Conservation (phyloP, 1,140 invertebrate species). For the Chironomus tepperi region DNA sequence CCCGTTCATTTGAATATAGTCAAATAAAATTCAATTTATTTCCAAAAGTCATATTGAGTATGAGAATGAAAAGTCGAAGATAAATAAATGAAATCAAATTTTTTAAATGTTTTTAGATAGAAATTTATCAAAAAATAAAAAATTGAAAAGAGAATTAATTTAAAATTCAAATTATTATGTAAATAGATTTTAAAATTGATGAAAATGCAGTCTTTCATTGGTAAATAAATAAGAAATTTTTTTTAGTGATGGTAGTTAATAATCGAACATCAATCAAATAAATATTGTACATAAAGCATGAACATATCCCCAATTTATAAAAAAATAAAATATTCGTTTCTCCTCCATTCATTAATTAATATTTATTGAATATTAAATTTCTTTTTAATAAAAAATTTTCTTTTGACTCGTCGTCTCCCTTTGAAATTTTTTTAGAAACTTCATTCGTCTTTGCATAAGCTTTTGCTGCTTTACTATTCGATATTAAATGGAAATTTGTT, state of each 20-base stretch:
- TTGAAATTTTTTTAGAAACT: no score
- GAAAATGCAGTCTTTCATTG: no score
- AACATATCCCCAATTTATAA: neutral
- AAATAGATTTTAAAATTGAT: no score
- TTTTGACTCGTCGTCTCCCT: no score
- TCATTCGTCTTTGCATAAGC: no score
- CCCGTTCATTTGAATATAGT: neutral
- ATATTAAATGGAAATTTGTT: no score
- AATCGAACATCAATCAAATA: conserved; percentile 8
- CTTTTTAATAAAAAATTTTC: neutral
- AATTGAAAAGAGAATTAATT: no score
- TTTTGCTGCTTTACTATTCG: no score
- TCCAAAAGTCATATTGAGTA: neutral
- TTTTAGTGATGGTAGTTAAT: neutral
- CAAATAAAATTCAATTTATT: conserved; percentile 10
- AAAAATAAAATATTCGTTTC: neutral
- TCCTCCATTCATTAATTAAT: conserved; percentile 11
- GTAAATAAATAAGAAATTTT: neutral
- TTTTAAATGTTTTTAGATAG: conserved; percentile 3
- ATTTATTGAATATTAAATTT: conserved; percentile 4
- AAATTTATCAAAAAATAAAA: neutral
- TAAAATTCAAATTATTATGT: no score
- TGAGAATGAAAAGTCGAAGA: neutral
- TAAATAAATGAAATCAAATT: neutral
- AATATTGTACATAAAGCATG: neutral